Base-by-base conservation (phyloP, 2,797 vertebrate genomes). In the Girardinus metallicus region DNA sequence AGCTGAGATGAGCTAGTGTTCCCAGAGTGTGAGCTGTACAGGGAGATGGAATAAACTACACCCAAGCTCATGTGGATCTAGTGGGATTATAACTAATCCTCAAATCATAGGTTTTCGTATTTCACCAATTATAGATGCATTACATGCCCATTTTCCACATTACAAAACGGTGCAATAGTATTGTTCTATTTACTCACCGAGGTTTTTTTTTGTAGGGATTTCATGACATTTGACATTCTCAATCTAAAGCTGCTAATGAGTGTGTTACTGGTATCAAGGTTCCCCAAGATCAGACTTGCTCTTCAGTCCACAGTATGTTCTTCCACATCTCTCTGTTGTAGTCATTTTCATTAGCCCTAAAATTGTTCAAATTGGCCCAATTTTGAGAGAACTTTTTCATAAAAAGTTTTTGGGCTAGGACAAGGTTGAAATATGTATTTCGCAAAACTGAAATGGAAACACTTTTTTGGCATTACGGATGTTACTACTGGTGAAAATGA, bases 81-180 rank as follows among this genome's bases (percentile, higher is more conserved):
- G 41, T 71, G 26, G 41, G 26, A 71, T 71, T 71, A n/a, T 39
- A 44, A 43, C 68, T 71, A 71, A 71, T 44, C 68, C 26, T 71
- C 18, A 44, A 44, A 71, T 44, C 26, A n/a, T 44, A n/a, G 23
- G 23, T 43, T 66, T 71, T 43, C 41, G 16, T 44, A n/a, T 71
- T 71, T 44, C 23, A 71, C 23, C 68, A 43, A 44, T 71, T 71
- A 44, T 43, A 44, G 39, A 70, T 15, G 2, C 41, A n/a, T 8
- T n/a, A 44, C 6, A 5, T 70, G 66, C 23, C 26, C 26, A n/a
- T 71, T 71, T 71, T 71, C 68, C 41, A 29, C 41, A 44, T 44
- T 16, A 71, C 11, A 62, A 71, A 71, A 9, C 41, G 44, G 68
- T 43, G 66, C 43, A 15, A 44, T 43, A 43, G 12, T 44, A 15